Evolutionary conservation across 2,797 vertebrate genomes (phyloP), one percentile per base, ranked within the genome.

Genomic region (Gobio occitaniae): DNA sequence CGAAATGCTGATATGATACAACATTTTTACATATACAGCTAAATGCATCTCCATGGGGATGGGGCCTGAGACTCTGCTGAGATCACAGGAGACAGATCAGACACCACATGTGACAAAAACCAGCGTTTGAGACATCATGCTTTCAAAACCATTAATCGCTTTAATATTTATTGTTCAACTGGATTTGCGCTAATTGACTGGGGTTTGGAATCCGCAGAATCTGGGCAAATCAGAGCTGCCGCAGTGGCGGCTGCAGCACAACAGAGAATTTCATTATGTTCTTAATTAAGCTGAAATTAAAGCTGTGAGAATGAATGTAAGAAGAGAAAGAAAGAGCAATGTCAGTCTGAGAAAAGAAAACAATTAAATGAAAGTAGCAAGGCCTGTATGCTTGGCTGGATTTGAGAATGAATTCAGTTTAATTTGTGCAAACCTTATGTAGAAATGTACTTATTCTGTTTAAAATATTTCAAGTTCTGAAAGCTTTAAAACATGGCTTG

Each of bases 141-240:
- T 61, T 83, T 74, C 36, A 63, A 75, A 65, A 83, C 29, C 81
- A 65, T 75, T 83, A 78, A 77, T 56, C 63, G 12, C 61, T 84
- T 77, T 29, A 80, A 84, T 78, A 69, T 50, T 50, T 56, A 84
- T 68, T 87, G 76, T 84, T 80, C 10, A 41, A 75, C 76, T 83
- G 86, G 86, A 84, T 84, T 75, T 80, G 77, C 32, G 19, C 76
- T 84, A 80, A 84, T 83, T 80, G 76, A n/a, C n/a, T n/a, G 25
- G 74, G 78, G 68, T 65, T 63, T 38, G 8, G 21, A 38, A 10
- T 72, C 25, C 69, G 1, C 48, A 56, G 15, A 70, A 74, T 36
- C n/a, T 65, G 21, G 44, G 44, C 29, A 36, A 68, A 69, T 69
- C 65, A 41, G 48, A 50, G 65, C 44, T 74, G 25, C 41, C 47